These are phyloP conservation scores for Lasiurus borealis DNA, from an alignment of 2,113 vertebrate species.

Conservation along the genomic window DNA sequence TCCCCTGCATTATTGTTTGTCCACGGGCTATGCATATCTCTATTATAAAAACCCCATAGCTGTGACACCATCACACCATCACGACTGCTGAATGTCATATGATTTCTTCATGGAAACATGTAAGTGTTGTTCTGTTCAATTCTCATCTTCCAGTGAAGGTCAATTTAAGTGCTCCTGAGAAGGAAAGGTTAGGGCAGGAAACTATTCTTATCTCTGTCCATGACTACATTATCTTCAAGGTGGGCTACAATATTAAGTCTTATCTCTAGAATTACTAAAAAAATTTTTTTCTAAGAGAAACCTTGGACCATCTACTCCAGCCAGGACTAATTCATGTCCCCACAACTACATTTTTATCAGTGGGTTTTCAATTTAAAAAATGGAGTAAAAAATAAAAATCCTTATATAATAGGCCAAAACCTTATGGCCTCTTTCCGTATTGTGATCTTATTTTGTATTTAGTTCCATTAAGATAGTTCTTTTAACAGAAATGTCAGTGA, in stretches of 20 bases:
- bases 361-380: not conserved
- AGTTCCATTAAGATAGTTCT: not conserved
- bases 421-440: not conserved
- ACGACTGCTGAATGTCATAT: too few species aligned
- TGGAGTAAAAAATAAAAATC: not conserved
- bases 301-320: not conserved
- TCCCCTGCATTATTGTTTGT: too few species aligned
- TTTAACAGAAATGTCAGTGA: not conserved
- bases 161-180: too few species aligned
- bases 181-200: too few species aligned
- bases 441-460: not conserved
- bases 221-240: too few species aligned
- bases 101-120: too few species aligned
- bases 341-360: not conserved
- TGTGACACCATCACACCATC: too few species aligned
- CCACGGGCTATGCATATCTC: too few species aligned
- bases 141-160: too few species aligned
- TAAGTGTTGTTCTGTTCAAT: too few species aligned
- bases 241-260: not conserved
- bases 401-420: not conserved
- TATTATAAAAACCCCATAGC: too few species aligned
- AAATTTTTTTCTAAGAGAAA: not conserved
- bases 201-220: too few species aligned
- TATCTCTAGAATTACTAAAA: not conserved
- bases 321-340: not conserved